phyloP scores from a whole-genome alignment of 2,888 invertebrate species.

The Yponomeuta plumbellus region DNA sequence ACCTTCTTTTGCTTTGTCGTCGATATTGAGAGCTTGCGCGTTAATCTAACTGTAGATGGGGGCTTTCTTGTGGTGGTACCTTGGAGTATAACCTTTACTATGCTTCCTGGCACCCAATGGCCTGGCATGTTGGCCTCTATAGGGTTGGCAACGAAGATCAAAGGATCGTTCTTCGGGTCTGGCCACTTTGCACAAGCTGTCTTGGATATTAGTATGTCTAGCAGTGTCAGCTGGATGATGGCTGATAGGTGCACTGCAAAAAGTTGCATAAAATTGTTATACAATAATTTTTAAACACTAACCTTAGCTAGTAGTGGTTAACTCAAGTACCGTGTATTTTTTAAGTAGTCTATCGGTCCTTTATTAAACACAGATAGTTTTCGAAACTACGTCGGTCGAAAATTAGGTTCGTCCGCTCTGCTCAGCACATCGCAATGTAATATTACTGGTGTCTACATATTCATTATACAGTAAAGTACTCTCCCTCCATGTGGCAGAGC shows the following conservation, averaged over 20 bases:
- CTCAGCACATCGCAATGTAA: too few relatives aligned
- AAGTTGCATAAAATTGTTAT: too few relatives aligned
- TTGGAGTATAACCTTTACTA: slow-evolving; percentile 35
- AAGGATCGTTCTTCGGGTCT: slow-evolving; percentile 32
- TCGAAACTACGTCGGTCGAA: too few relatives aligned
- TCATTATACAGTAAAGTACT: too few relatives aligned
- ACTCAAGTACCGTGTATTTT: too few relatives aligned
- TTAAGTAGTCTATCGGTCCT: too few relatives aligned
- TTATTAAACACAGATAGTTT: too few relatives aligned
- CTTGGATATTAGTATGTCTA: background rate
- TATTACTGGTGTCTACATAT: too few relatives aligned
- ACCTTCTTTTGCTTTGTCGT: slow-evolving; percentile 15
- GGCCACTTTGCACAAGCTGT: slow-evolving; percentile 24
- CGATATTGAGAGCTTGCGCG: slow-evolving; percentile 32
- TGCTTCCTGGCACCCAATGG: slow-evolving; percentile 46
- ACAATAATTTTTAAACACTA: too few relatives aligned
- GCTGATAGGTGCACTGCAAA: background rate
- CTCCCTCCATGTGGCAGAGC: too few relatives aligned
- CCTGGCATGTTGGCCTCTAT: slow-evolving; percentile 46
- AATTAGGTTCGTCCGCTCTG: too few relatives aligned
- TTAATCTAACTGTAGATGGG: slow-evolving; percentile 19
- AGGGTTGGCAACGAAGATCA: slow-evolving; percentile 46
- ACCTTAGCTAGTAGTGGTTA: too few relatives aligned
- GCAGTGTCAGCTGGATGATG: background rate
- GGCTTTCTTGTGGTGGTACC: background rate